Evolutionary conservation across 2,113 vertebrate genomes (phyloP).

Genomic region (Tragelaphus buxtoni): DNA sequence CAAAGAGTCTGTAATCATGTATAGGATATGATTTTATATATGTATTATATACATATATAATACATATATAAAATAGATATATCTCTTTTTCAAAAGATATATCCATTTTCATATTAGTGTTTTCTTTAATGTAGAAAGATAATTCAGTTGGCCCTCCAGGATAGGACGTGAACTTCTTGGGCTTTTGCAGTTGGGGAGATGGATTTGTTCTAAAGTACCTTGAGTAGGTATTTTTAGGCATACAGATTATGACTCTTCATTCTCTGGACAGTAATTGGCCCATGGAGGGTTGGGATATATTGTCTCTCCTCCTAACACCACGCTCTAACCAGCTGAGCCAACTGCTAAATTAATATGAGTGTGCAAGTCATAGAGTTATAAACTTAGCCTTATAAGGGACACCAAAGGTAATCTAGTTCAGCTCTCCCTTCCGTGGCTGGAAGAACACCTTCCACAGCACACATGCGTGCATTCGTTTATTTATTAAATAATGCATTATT

Average conservation of each 20-base stretch:
- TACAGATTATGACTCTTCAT: background rate
- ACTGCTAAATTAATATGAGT: background rate
- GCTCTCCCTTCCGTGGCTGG: background rate
- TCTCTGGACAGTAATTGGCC: conserved; percentile 48
- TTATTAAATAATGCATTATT: background rate
- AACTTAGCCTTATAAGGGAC: background rate
- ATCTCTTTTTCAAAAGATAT: background rate
- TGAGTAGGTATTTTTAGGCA: conserved; percentile 33
- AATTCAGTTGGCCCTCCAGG: background rate
- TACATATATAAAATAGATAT: background rate
- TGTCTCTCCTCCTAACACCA: background rate
- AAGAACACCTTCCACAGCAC: background rate
- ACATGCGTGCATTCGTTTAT: background rate
- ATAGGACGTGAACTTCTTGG: background rate
- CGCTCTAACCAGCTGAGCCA: conserved; percentile 45
- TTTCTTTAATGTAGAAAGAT: background rate
- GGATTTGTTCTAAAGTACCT: background rate
- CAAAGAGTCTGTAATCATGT: background rate
- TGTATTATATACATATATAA: too few species aligned
- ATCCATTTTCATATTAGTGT: background rate
- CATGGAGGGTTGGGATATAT: background rate
- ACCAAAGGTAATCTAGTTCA: background rate
- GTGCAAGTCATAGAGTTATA: background rate
- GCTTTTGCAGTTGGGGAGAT: background rate
- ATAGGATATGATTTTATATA: background rate